phyloP scores from a whole-genome alignment of 2,888 invertebrate species.

The Harmothoe impar region DNA sequence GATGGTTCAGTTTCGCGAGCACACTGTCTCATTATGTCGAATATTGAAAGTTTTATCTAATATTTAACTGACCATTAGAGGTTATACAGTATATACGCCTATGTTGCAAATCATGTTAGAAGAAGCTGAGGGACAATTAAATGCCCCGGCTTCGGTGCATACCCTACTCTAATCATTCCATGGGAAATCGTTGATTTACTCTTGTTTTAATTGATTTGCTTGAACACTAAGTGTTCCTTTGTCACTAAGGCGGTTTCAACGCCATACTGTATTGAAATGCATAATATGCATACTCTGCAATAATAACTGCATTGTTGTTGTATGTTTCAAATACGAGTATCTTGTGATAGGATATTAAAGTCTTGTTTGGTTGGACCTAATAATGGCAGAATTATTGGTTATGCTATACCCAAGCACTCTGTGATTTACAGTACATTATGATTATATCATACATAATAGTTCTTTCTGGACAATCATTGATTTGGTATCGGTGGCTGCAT shows the following conservation, averaged over 20 bases:
- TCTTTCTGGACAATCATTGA: too few relatives aligned
- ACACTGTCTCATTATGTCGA: too few relatives aligned
- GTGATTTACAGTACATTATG: neutral
- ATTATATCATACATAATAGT: neutral
- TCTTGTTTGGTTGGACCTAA: neutral
- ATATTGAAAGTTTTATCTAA: too few relatives aligned
- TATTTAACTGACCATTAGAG: too few relatives aligned
- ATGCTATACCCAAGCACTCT: conserved; percentile 14
- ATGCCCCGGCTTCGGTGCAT: too few relatives aligned
- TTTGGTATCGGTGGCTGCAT: neutral
- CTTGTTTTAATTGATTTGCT: neutral
- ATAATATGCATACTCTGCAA: neutral
- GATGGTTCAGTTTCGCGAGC: too few relatives aligned
- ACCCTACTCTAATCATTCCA: neutral
- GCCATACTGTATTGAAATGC: neutral
- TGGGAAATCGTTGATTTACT: too few relatives aligned
- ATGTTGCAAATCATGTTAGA: too few relatives aligned
- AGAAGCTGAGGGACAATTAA: neutral
- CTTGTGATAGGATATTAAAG: neutral
- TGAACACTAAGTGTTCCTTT: neutral
- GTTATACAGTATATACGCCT: too few relatives aligned
- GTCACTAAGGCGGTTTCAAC: neutral
- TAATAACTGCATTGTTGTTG: neutral
- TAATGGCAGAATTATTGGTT: neutral
- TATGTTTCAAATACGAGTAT: neutral